Base-by-base conservation (phyloP, 2,888 invertebrate species). In the Macaria liturata region DNA sequence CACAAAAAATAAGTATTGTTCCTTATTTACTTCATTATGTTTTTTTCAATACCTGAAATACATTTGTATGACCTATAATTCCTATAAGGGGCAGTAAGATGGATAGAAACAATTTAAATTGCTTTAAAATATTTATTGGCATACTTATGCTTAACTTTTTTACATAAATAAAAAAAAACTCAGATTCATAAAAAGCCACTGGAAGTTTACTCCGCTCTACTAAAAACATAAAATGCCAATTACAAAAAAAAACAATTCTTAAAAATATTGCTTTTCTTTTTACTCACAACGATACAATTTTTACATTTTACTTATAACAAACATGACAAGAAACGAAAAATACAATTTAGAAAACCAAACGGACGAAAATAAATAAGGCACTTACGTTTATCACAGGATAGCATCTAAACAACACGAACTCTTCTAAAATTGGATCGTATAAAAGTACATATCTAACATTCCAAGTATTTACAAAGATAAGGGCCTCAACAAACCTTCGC, bases 331-430 rank as follows among this genome's bases (percentile, higher is more conserved):
- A 51, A 5, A 3, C 34, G 31, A 44, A 50, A 34, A n/a, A 50
- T 44, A 44, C 43, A 46, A 50, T 44, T 46, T 46, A 20, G 56
- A 64, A 57, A 50, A 59, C 42, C 55, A 56, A 54, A 61, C 58
- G 55, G 67, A 66, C 67, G 69, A 72, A 75, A 74, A 76, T 71
- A 73, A 72, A 75, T 84, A 89, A 89, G 89, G 89, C 89, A 89
- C 89, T 71, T 78, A 70, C 78, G 72, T 76, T 80, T 89, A 90
- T 90, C 89, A 90, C 89, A 90, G 89, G 81, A 83, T 81, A 86
- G 75, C 74, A 68, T 65, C 79, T 80, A 83, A 75, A 64, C 60
- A 66, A 65, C 49, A 63, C 61, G 46, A 4, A 56, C 61, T 66
- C 46, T 58, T 67, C 66, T 42, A 64, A 64, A 67, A 70, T 67